A percentile compares a stretch with the other conserved stretches of the same genome.
Evolutionary conservation across 2,113 vertebrate species (phyloP).

Genomic region (Pavo muticus): DNA sequence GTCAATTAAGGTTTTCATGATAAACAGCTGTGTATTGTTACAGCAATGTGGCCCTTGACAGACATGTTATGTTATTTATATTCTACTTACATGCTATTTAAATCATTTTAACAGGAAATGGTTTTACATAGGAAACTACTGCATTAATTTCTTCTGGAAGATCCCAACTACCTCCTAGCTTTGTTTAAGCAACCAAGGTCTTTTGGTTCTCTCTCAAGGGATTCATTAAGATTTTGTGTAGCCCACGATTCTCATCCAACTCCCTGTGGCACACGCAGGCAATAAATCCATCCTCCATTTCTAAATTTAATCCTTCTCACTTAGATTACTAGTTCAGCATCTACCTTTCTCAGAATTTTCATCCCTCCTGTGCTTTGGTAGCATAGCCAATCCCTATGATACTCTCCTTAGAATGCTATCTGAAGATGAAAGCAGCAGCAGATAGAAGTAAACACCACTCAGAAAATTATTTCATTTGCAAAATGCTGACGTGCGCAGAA

Average conservation of each 20-base stretch:
- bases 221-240: constrained; percentile 59
- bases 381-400: neutral
- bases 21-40: constrained; percentile 9
- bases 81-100: constrained; percentile 37
- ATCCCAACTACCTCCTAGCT: constrained; percentile 29
- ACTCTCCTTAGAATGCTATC: neutral
- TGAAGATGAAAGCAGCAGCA: neutral
- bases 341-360: neutral
- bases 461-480: neutral
- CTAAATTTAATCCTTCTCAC: constrained; percentile 59
- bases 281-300: constrained; percentile 34
- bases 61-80: constrained; percentile 37
- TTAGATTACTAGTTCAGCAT: neutral
- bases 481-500: neutral
- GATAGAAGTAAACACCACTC: neutral
- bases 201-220: constrained; percentile 11
- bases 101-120: constrained; percentile 23
- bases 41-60: neutral
- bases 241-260: neutral
- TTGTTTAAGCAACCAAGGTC: constrained; percentile 48
- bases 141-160: constrained; percentile 39
- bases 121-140: constrained; percentile 48
- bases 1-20: neutral
- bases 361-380: neutral
- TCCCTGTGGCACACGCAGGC: constrained; percentile 20